phyloP scores from a whole-genome alignment of 2,113 vertebrate genomes.

The Morone chrysops region DNA sequence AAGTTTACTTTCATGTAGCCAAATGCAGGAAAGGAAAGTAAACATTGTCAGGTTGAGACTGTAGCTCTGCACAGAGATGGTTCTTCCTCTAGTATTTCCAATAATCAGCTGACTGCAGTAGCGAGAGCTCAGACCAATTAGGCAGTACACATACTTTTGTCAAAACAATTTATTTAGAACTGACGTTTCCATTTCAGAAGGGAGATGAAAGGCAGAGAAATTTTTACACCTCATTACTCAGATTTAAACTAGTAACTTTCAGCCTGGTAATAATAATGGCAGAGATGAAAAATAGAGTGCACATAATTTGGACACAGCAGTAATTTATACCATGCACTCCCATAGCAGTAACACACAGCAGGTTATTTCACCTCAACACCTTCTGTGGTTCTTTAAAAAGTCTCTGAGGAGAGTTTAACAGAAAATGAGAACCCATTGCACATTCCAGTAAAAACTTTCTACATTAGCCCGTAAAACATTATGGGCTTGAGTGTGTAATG shows the following conservation, averaged over 20 bases:
- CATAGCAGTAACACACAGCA: not conserved
- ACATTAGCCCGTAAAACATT: not conserved
- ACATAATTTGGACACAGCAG: slow-evolving; percentile 45
- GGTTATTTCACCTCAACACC: slow-evolving; percentile 35
- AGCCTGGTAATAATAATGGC: slow-evolving; percentile 45
- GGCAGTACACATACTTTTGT: not conserved
- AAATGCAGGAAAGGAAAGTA: not conserved
- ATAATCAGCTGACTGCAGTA: not conserved
- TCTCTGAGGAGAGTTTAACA: slow-evolving; percentile 48
- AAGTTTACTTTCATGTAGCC: not conserved
- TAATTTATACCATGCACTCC: slow-evolving; percentile 34
- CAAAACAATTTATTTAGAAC: slow-evolving; percentile 26
- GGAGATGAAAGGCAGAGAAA: slow-evolving; percentile 18
- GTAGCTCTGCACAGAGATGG: not conserved
- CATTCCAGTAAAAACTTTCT: slow-evolving; percentile 26
- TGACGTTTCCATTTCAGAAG: slow-evolving; percentile 43
- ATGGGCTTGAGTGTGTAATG: slow-evolving; percentile 24
- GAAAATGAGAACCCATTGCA: slow-evolving; percentile 50
- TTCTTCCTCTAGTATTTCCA: not conserved
- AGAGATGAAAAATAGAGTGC: slow-evolving; percentile 45
- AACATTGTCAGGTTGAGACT: not conserved
- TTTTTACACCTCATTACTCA: slow-evolving; percentile 53
- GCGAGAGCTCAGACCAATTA: slow-evolving; percentile 31
- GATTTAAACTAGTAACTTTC: slow-evolving; percentile 35
- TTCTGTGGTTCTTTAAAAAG: slow-evolving; percentile 28